phyloP scores from a whole-genome alignment of 2,888 invertebrate species.

The Dioctria rufipes region DNA sequence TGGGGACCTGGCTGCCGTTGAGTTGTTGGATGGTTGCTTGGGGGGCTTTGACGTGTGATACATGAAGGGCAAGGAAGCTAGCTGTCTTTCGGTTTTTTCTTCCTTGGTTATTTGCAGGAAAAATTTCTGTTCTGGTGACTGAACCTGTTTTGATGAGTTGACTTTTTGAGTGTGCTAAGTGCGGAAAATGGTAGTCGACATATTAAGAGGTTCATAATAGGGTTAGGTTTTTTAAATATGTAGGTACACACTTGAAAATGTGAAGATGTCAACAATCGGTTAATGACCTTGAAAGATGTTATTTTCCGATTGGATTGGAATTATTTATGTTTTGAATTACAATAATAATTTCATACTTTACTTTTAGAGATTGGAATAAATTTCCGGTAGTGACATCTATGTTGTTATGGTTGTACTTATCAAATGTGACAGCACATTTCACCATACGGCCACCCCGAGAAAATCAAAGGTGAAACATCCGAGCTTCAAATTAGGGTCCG shows the following conservation, averaged over 20 bases:
- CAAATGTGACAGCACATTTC: no score
- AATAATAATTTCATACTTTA: no score
- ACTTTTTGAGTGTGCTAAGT: slow-evolving; percentile 38
- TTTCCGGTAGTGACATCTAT: no score
- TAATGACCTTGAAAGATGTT: background rate
- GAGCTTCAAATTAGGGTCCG: no score
- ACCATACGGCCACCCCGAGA: no score
- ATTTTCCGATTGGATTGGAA: no score
- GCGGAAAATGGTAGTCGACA: slow-evolving; percentile 31
- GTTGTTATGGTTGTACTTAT: no score
- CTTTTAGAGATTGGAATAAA: no score
- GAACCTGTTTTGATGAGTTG: slow-evolving; percentile 42
- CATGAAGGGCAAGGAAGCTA: slow-evolving; percentile 6
- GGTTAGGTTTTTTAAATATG: background rate
- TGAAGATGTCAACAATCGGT: background rate
- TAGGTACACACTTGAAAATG: background rate
- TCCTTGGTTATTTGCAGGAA: slow-evolving; percentile 23
- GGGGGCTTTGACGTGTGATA: slow-evolving; percentile 29
- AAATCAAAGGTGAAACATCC: no score
- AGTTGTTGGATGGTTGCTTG: slow-evolving; percentile 39
- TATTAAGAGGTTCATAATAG: slow-evolving; percentile 36
- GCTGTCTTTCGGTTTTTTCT: slow-evolving; percentile 37
- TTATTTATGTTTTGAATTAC: no score
- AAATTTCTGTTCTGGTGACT: slow-evolving; percentile 38
- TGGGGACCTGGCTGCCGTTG: slow-evolving; percentile 34